These are phyloP conservation scores for Propsilocerus akamusi DNA, from an alignment of 1,140 invertebrate species.

Conservation along the genomic window DNA sequence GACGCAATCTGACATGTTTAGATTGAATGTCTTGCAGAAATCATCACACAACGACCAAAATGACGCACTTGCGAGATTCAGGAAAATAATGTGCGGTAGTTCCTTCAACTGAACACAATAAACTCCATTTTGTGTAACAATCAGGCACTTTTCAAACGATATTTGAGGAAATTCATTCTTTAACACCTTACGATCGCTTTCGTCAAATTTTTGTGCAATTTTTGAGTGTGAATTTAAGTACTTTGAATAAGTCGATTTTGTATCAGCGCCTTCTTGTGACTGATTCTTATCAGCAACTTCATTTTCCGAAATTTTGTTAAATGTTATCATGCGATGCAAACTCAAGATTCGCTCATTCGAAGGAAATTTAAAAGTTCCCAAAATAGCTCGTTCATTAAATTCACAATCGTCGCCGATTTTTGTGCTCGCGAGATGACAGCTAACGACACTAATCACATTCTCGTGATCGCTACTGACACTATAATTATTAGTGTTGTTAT, in stretches of 20 bases:
- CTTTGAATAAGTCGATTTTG: constrained; percentile 14
- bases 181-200: constrained; percentile 21
- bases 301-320: not conserved
- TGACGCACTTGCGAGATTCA: constrained; percentile 26
- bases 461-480: constrained; percentile 4
- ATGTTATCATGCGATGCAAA: constrained; percentile 16
- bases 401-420: constrained; percentile 23
- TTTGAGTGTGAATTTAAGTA: constrained; percentile 5
- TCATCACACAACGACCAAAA: constrained; percentile 21
- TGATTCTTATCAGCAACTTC: too few relatives aligned
- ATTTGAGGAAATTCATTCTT: constrained; percentile 20
- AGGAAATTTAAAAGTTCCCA: constrained; percentile 33
- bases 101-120: constrained; percentile 49
- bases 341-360: constrained; percentile 19
- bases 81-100: constrained; percentile 43
- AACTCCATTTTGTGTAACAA: constrained; percentile 46
- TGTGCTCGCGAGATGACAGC: constrained; percentile 20
- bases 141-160: constrained; percentile 42
- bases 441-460: constrained; percentile 21
- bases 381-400: constrained; percentile 31
- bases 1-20: constrained; percentile 47
- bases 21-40: constrained; percentile 31
- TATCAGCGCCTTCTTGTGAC: not conserved
- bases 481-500: not conserved
- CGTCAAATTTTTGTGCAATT: constrained; percentile 20